Base-by-base conservation (phyloP, 2,113 vertebrate species). In the Lipotes vexillifer region DNA sequence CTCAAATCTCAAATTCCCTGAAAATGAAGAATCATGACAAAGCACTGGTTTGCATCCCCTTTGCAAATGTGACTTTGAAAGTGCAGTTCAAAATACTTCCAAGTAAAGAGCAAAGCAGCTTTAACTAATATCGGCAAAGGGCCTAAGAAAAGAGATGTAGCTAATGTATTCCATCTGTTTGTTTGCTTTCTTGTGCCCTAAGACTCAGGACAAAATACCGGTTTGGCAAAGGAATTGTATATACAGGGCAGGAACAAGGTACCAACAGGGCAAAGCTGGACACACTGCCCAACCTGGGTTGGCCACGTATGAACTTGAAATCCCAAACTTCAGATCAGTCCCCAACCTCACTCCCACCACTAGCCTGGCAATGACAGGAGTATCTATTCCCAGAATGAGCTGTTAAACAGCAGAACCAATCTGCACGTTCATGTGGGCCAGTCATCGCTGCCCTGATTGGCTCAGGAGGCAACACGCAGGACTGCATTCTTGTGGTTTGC, bases 41-140 rank as follows among this genome's bases (percentile, higher is more conserved):
- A 94, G 94, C 89, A 78, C 82, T 85, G 90, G 36, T 92, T 65
- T 84, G 74, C 68, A 71, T 88, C 93, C 84, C 71, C 75, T 92
- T 95, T 75, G 82, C 94, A 96, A 97, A 92, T 55, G 85, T 83
- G 93, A 77, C 94, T 92, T 82, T 86, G 66, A 83, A 96, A 90
- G 86, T 52, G 29, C 69, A 89, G 69, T 89, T 72, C 63, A 90
- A 71, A 90, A 20, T 46, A 94, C 68, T 94, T 98, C 74, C 95
- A 93, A 96, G 74, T 65, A 81, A 82, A 97, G 83, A 97, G 90
- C 69, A 85, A 87, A 85, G 95, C 96, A 92, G 61, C 71, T 93
- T 96, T 97, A 96, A 97, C 91, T 78, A 96, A 52, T 95, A 97
- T 85, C 87, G 87, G 96, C 88, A 94, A 92, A 93, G 21, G 57